phyloP scores from a whole-genome alignment of 2,113 vertebrate species.

The Capra hircus region DNA sequence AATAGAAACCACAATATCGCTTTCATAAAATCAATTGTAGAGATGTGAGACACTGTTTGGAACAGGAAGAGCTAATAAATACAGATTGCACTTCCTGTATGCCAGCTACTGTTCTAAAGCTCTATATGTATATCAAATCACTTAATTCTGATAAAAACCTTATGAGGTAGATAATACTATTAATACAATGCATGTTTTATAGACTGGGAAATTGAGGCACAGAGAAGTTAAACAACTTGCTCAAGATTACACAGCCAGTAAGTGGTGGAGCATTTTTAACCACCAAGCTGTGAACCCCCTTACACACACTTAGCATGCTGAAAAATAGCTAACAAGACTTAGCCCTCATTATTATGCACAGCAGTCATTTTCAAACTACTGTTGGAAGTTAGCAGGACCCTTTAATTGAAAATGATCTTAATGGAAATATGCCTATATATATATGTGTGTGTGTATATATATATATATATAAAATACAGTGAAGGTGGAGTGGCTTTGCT shows the following conservation, averaged over 20 bases:
- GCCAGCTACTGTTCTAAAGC: neutral
- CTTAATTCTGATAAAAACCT: neutral
- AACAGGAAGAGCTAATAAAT: neutral
- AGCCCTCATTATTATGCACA: neutral
- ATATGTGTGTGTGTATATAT: no score
- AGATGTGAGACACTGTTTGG: neutral
- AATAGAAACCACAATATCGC: neutral
- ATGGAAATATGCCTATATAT: neutral
- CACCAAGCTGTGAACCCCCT: neutral
- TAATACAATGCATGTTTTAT: neutral
- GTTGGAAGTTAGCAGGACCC: neutral
- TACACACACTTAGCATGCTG: neutral
- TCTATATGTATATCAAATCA: neutral
- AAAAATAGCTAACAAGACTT: neutral
- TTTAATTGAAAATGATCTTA: neutral
- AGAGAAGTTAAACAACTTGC: neutral
- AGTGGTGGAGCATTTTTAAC: neutral
- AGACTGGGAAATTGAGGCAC: neutral
- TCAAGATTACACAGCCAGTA: neutral
- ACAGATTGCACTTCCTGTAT: neutral
- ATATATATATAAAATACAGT: neutral
- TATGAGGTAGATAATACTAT: neutral
- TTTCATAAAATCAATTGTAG: neutral
- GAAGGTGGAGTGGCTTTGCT: neutral
- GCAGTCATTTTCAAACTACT: neutral